Percentiles rank a stretch among this genome's conserved stretches.
Conservation (phyloP, 2,113 vertebrate genomes). For the Eleginops maclovinus region DNA sequence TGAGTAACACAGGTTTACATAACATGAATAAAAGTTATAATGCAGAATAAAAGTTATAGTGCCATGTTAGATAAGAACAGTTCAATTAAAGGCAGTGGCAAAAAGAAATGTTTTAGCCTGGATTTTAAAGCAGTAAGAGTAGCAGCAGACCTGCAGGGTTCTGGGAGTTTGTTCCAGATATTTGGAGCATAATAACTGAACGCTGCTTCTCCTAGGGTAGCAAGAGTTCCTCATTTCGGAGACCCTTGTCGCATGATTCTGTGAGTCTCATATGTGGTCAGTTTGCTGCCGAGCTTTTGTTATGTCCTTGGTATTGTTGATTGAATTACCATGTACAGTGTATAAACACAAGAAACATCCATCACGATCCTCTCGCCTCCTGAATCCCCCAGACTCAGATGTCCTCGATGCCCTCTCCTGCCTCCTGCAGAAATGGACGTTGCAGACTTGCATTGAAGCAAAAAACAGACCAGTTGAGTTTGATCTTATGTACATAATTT, state of each 20-base stretch:
- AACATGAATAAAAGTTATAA: too few relatives aligned
- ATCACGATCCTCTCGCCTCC: slow-evolving; percentile 62
- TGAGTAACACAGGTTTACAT: too few relatives aligned
- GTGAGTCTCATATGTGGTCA: slow-evolving; percentile 9
- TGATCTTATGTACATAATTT: slow-evolving; percentile 18
- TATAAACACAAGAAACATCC: slow-evolving; percentile 47
- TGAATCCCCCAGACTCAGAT: slow-evolving; percentile 33
- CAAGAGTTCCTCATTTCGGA: not conserved
- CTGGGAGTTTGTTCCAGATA: too few relatives aligned
- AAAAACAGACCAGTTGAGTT: slow-evolving; percentile 35
- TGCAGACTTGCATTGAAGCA: slow-evolving; percentile 57
- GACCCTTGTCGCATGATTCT: not conserved
- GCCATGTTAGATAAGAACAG: too few relatives aligned
- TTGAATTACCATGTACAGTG: slow-evolving; percentile 66
- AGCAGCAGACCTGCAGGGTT: too few relatives aligned
- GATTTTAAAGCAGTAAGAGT: too few relatives aligned
- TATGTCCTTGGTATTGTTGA: slow-evolving; percentile 40
- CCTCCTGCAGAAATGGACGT: slow-evolving; percentile 54
- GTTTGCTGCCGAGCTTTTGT: slow-evolving; percentile 4
- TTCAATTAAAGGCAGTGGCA: too few relatives aligned
- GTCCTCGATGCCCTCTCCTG: slow-evolving; percentile 30
- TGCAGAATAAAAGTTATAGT: too few relatives aligned
- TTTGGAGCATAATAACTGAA: too few relatives aligned
- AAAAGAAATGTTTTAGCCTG: too few relatives aligned
- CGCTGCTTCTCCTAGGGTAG: too few relatives aligned